Base-by-base conservation (phyloP, 2,888 invertebrate genomes). In the Caenorhabditis virilis region DNA sequence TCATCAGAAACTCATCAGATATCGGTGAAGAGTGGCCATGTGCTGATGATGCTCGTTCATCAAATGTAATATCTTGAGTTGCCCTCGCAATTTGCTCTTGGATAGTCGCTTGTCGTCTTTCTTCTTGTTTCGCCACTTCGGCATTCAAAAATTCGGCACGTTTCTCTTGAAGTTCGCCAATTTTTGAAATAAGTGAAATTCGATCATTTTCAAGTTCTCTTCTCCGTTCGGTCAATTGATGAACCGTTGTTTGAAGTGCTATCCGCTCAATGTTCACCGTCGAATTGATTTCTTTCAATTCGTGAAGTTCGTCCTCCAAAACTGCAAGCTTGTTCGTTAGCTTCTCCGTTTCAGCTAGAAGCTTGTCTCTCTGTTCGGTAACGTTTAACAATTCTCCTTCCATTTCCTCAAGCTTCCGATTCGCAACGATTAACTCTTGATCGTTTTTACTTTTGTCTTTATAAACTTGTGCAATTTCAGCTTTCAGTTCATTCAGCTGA, bases 161-260 rank as follows among this genome's bases (percentile, higher is more conserved):
- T 45, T 67, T 62, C 48, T 72, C 89, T 86, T 97, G 95, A 84
- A 92, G 90, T 75, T 90, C 91, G 85, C 95, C 91, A 78, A 94
- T 88, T 76, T 93, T 88, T 72, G 92, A 91, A 56, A 94, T 88
- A 73, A 94, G 86, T 70, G 90, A 88, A 39, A 90, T 88, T 85
- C 93, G 91, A 87, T 94, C 93, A 83, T 91, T 90, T 90, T 92
- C 87, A 65, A 97, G 95, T 85, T 97, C 95, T 80, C 91, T 88
- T 58, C 95, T 85, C 74, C 92, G 89, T 86, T 93, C 70, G 6
- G 61, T 57, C 23, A 61, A 33, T 7, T 36, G 42, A 4, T 35
- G 38, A 23, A 50, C 56, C 2, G 57, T 42, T 6, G 51, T 51
- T 18, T 43, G 33, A 1, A 65, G 45, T 26, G 59, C 54, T 0